Evolutionary conservation across 2,888 invertebrate species (phyloP).

Genomic region (Erpobdella octoculata): DNA sequence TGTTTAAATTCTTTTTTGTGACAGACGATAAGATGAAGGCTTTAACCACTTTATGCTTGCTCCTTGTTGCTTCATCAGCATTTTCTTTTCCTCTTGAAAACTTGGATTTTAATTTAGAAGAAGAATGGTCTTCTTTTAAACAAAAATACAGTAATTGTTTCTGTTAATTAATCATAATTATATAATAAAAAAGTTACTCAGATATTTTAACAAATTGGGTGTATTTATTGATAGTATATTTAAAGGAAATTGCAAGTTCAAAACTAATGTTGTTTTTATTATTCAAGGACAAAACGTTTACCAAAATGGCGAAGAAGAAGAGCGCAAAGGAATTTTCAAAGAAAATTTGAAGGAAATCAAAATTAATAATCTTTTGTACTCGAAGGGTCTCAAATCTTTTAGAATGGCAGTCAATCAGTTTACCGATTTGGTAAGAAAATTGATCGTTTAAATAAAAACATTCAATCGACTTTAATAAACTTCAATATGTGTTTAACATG

Average conservation of each 20-base stretch:
- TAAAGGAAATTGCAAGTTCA: too few species aligned
- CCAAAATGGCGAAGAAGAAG: neutral
- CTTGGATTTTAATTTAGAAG: neutral
- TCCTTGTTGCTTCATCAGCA: neutral
- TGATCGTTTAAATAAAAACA: neutral
- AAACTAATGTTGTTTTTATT: too few species aligned
- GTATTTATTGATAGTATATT: too few species aligned
- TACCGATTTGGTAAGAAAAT: conserved; percentile 15
- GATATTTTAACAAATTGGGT: too few species aligned
- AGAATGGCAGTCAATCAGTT: conserved; percentile 8
- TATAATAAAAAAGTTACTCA: neutral
- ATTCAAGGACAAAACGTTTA: neutral
- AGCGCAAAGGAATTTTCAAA: conserved; percentile 14
- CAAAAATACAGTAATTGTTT: neutral
- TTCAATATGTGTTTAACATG: neutral
- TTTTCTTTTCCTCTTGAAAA: neutral
- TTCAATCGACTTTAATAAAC: neutral
- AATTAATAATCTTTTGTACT: conserved; percentile 9
- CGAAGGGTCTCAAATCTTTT: conserved; percentile 10
- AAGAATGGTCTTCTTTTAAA: conserved; percentile 8
- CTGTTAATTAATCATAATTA: too few species aligned
- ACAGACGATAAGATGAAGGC: neutral
- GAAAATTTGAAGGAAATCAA: conserved; percentile 14
- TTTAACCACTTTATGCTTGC: neutral
- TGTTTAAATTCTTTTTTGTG: neutral